Evolutionary conservation across 2,797 vertebrate species (phyloP).

Genomic region (Meda fulgida): DNA sequence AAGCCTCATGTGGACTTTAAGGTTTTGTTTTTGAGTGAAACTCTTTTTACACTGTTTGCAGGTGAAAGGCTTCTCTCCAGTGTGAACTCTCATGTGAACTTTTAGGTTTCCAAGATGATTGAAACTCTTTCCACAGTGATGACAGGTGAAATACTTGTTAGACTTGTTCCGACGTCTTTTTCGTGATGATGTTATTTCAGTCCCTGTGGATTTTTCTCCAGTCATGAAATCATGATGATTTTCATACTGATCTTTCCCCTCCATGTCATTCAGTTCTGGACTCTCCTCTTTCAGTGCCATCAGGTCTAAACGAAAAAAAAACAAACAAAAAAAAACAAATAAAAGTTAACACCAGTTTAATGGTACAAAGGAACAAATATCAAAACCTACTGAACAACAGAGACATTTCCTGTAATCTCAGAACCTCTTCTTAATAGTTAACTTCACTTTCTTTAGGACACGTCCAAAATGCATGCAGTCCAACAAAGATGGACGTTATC

Average conservation of each 20-base stretch:
- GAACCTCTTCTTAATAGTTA: neutral
- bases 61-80: neutral
- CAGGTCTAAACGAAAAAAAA: neutral
- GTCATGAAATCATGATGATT: neutral
- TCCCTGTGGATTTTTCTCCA: neutral
- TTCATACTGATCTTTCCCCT: neutral
- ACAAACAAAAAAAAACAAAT: neutral
- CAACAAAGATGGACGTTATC: neutral
- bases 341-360: neutral
- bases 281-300: neutral
- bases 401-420: neutral
- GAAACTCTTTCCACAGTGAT: slow-evolving; percentile 13
- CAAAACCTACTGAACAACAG: neutral
- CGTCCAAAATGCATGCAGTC: neutral
- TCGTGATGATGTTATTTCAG: neutral
- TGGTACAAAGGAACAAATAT: neutral
- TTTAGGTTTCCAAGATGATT: neutral
- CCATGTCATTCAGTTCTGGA: neutral
- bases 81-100: slow-evolving; percentile 18
- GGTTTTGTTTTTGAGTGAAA: slow-evolving; percentile 16
- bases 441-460: neutral
- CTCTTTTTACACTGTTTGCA: neutral
- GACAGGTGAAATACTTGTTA: neutral
- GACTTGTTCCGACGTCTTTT: neutral
- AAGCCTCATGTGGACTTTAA: slow-evolving; percentile 3